Base-by-base conservation (phyloP, 2,888 invertebrate genomes). In the Protophormia terraenovae region DNA sequence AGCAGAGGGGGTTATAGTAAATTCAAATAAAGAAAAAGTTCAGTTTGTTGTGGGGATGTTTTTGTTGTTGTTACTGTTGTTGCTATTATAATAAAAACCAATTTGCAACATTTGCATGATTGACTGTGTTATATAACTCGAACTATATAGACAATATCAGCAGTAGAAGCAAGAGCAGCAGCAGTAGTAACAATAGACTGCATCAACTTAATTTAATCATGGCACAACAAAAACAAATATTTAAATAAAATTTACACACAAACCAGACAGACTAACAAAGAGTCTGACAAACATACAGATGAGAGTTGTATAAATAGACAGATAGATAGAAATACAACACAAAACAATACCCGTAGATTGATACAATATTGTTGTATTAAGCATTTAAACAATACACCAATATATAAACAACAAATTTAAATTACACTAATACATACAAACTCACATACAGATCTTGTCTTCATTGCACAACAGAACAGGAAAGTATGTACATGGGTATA, bases 201-300 rank as follows among this genome's bases (percentile, higher is more conserved):
- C 89, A 90, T 88, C 89, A 89, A 90, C 89, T 90, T 90, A 90
- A 90, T 90, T 90, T 90, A 90, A 90, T 90, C 90, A 90, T 88
- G 89, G 73, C 89, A 89, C 88, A 89, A 88, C 89, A 89, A 89
- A 88, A 89, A 87, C 87, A 90, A 90, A 90, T 86, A 86, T 86
- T 86, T 86, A 90, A 90, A 89, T 87, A 87, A 76, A 88, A 87
- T 76, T 83, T 83, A 41, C 62, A 35, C 41, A 45, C 22, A 50
- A 10, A 22, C 1, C 7, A 8, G 19, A 19, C 71, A 32, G 16
- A 58, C 7, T 27, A 8, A 55, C 16, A 50, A n/a, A n/a, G n/a
- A n/a, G n/a, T n/a, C n/a, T n/a, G 45, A 47, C 24, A 38, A n/a
- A 19, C 35, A 29, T 27, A 47, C 35, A 24, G 5, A 58, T 14